Percentiles rank a stretch among this genome's conserved stretches.
Conservation (phyloP, 2,888 invertebrate species). For the Ophraella communa region DNA sequence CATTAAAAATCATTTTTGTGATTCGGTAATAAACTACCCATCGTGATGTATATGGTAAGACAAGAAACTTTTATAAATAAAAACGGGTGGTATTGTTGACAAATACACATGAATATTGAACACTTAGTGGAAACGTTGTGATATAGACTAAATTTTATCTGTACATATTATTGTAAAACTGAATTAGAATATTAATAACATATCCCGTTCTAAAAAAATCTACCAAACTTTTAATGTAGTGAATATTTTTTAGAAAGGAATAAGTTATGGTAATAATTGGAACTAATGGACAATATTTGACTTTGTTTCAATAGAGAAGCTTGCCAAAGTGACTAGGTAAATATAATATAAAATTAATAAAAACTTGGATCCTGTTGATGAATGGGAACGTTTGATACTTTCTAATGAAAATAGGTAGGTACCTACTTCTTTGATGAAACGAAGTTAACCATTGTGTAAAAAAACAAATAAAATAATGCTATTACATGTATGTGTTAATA, state of each 20-base stretch:
- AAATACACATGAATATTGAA: not conserved
- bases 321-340: not conserved
- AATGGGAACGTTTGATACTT: not conserved
- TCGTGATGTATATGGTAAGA: not conserved
- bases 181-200: too few species aligned
- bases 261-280: not conserved
- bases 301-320: not conserved
- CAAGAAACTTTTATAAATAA: not conserved
- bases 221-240: not conserved
- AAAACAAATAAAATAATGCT: not conserved
- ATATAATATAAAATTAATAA: not conserved
- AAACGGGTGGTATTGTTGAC: not conserved
- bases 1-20: not conserved
- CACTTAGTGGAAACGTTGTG: conserved; percentile 16
- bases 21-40: not conserved
- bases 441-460: not conserved
- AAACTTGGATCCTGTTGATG: not conserved
- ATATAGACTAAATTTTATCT: conserved; percentile 7
- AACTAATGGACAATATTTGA: not conserved
- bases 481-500: not conserved
- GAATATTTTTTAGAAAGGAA: not conserved
- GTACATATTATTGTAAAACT: not conserved
- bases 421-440: not conserved
- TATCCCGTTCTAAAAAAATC: not conserved
- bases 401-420: too few species aligned